Conservation (phyloP, 2,113 vertebrate species). For the Neogale vison region DNA sequence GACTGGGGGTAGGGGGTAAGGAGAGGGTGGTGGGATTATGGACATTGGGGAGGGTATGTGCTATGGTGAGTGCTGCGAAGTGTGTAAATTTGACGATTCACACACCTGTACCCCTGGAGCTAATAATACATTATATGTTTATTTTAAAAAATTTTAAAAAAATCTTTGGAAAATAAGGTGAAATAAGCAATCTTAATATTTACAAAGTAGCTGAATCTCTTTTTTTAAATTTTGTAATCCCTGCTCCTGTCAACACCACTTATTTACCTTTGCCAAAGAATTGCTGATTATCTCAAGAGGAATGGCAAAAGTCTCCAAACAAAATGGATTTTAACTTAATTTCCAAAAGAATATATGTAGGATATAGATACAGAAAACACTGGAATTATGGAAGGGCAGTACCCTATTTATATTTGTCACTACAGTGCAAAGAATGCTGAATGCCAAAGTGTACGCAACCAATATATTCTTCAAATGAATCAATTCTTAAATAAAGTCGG, state of each 20-base stretch:
- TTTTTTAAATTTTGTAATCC: background rate
- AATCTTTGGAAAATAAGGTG: background rate
- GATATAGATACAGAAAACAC: background rate
- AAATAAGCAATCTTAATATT: constrained; percentile 4
- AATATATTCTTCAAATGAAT: background rate
- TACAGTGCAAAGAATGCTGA: background rate
- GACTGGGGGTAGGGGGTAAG: fast-evolving
- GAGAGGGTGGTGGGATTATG: too few species aligned
- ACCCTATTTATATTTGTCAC: background rate
- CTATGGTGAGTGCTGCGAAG: too few species aligned
- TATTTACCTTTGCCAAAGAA: background rate
- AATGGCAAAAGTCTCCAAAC: background rate
- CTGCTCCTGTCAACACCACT: background rate
- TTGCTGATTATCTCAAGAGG: background rate
- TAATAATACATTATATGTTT: too few species aligned
- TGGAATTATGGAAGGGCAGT: background rate
- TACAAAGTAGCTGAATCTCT: background rate
- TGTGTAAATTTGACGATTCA: too few species aligned
- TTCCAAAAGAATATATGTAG: background rate
- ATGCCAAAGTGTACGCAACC: background rate
- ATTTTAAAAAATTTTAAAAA: too few species aligned
- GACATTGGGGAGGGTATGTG: too few species aligned
- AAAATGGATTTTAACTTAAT: background rate
- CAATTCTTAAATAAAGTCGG: background rate
- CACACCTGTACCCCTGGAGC: too few species aligned